A percentile compares a stretch with the other conserved stretches of the same genome.
Conservation (phyloP, 2,113 vertebrate species). For the Corythoichthys haematopterus region DNA sequence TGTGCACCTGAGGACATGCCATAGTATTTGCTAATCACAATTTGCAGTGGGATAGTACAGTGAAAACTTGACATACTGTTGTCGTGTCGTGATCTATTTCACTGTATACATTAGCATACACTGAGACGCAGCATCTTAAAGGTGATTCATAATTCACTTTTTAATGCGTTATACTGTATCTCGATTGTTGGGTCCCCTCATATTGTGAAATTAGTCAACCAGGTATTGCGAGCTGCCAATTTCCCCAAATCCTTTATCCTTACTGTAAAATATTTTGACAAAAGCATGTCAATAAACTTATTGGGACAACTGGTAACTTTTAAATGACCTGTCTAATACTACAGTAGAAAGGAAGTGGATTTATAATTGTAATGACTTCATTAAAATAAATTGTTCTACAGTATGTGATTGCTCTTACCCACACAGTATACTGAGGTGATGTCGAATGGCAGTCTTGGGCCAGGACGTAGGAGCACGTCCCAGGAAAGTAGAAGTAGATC, state of each 20-base stretch:
- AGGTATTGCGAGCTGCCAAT: too few relatives aligned
- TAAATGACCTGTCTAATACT: neutral
- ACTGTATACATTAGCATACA: neutral
- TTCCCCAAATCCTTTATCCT: neutral
- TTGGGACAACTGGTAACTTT: neutral
- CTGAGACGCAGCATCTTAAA: neutral
- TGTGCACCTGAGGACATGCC: slow-evolving; percentile 79
- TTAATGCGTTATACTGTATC: neutral
- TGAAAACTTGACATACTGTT: neutral
- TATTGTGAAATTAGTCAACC: neutral
- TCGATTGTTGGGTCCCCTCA: neutral
- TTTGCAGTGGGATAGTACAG: neutral
- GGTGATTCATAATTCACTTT: neutral
- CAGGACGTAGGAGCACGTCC: slow-evolving; percentile 94
- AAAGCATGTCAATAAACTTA: neutral
- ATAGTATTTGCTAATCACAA: neutral
- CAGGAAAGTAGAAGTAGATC: slow-evolving; percentile 95
- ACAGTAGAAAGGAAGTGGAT: neutral
- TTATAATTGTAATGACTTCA: neutral
- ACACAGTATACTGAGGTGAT: slow-evolving; percentile 89
- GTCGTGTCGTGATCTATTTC: too few relatives aligned
- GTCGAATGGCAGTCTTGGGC: slow-evolving; percentile 87
- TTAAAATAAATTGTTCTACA: neutral
- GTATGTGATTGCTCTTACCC: slow-evolving; percentile 76
- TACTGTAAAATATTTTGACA: neutral